Conservation (phyloP, 2,888 invertebrate species). For the Platyscelio sp. region DNA sequence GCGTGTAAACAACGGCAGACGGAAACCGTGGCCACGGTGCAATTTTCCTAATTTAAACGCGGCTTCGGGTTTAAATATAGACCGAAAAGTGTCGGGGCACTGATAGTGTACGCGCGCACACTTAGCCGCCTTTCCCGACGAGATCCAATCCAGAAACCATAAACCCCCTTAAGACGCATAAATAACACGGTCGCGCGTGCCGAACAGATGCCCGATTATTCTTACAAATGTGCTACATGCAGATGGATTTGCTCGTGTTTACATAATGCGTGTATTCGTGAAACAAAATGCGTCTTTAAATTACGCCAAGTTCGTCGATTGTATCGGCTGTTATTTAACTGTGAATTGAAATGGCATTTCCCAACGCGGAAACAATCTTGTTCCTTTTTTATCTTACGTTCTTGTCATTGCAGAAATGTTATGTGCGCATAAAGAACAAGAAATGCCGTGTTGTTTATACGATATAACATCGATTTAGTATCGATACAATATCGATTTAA, state of each 20-base stretch:
- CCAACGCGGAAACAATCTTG: no score
- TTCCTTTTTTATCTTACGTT: no score
- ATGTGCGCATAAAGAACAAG: no score
- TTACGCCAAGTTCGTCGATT: not conserved
- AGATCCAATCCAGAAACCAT: conserved; percentile 59
- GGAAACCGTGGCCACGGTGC: conserved; percentile 28
- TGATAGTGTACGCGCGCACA: conserved; percentile 12
- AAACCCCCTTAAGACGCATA: conserved; percentile 44
- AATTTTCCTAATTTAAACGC: conserved; percentile 46
- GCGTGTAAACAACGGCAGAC: conserved; percentile 49
- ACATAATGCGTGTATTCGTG: conserved; percentile 33
- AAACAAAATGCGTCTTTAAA: not conserved
- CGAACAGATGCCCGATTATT: conserved; percentile 61
- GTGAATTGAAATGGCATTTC: no score
- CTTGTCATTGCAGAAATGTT: no score
- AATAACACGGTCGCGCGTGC: conserved; percentile 55
- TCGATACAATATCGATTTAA: no score
- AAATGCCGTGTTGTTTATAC: no score
- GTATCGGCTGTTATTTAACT: no score
- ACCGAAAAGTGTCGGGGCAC: conserved; percentile 34
- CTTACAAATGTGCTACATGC: conserved; percentile 34
- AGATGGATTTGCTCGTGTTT: conserved; percentile 45
- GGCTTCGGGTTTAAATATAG: conserved; percentile 46
- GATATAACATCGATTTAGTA: no score
- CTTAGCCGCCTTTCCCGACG: conserved; percentile 22